Base-by-base conservation (phyloP, 2,888 invertebrate species). In the Esperia sulphurella region DNA sequence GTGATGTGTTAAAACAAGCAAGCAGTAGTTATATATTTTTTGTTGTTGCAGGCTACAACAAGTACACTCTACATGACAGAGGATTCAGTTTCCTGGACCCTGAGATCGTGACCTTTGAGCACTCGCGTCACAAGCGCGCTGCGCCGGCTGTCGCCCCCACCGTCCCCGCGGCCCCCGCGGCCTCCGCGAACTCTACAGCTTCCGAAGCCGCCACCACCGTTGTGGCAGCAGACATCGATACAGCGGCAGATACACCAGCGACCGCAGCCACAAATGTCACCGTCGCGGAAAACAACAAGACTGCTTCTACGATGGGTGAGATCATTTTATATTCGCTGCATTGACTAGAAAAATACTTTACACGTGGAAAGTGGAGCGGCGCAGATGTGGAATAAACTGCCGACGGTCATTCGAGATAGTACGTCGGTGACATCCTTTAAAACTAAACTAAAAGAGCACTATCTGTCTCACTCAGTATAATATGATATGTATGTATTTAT, bases 31-130 rank as follows among this genome's bases (percentile, higher is more conserved):
- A 21, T 5, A 5, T 21, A 21, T 21, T 21, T 21, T 5, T 21
- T 21, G 21, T 41, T 29, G 0, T 66, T 65, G 6, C 62, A 76
- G 75, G 64, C 41, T 59, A 52, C 54, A 57, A 55, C 14, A 47
- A 59, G 14, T 75, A 76, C 49, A 44, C 51, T 1, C 31, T 64
- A 31, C 61, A 67, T 38, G 54, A 49, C 14, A 49, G 48, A 3
- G 53, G 46, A 28, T 55, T 61, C 45, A 48, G 57, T 46, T 50
- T 52, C 0, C 54, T 55, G 35, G 53, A 30, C 3, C 55, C 55
- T 21, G 55, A 62, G 41, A 52, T 74, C 37, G 58, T 63, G 47
- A 52, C 48, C 1, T 42, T 73, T 41, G 61, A 59, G 9, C 54
- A 48, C 38, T 12, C 9, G 8, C 61, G 69, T 3, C 48, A 53